A percentile compares a stretch with the other conserved stretches of the same genome.
These are phyloP conservation scores for Eufriesea mexicana DNA, from an alignment of 1,140 invertebrate genomes.

Conservation along the genomic window DNA sequence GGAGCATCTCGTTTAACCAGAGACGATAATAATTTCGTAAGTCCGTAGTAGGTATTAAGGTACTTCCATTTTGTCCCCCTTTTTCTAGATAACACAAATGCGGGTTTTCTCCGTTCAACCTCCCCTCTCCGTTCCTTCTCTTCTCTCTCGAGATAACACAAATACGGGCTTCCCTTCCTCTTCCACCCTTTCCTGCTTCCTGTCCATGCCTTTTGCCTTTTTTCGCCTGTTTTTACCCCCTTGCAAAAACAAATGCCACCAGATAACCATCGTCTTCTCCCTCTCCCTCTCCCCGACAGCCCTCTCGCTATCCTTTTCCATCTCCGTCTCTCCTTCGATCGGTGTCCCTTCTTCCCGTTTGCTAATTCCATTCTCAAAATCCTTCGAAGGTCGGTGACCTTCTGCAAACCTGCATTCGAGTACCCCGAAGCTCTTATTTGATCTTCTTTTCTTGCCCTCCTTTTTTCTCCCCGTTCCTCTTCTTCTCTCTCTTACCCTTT, in stretches of 20 bases:
- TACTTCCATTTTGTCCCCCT: slow-evolving; percentile 54
- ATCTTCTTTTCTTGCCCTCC: slow-evolving; percentile 3
- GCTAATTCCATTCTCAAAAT: slow-evolving; percentile 44
- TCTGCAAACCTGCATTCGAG: background rate
- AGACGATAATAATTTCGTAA: slow-evolving; percentile 61
- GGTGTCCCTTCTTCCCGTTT: slow-evolving; percentile 1
- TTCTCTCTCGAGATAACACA: slow-evolving; percentile 61
- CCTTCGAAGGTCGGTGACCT: slow-evolving; percentile 39
- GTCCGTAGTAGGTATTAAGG: slow-evolving; percentile 56
- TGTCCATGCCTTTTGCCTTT: background rate
- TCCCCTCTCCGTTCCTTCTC: background rate
- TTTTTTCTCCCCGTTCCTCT: background rate
- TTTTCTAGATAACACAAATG: slow-evolving; percentile 60
- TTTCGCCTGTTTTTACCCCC: slow-evolving; percentile 12
- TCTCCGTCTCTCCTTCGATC: background rate
- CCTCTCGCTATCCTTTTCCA: background rate
- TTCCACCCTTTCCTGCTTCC: background rate
- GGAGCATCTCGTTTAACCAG: slow-evolving; percentile 47
- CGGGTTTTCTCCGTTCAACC: slow-evolving; percentile 8
- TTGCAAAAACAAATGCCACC: slow-evolving; percentile 42
- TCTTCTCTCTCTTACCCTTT: background rate
- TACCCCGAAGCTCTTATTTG: slow-evolving; percentile 36
- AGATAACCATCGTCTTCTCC: slow-evolving; percentile 45
- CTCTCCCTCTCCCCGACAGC: background rate
- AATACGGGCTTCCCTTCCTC: slow-evolving; percentile 56